phyloP scores from a whole-genome alignment of 2,113 vertebrate species.

The Dendrocopos noguchii region DNA sequence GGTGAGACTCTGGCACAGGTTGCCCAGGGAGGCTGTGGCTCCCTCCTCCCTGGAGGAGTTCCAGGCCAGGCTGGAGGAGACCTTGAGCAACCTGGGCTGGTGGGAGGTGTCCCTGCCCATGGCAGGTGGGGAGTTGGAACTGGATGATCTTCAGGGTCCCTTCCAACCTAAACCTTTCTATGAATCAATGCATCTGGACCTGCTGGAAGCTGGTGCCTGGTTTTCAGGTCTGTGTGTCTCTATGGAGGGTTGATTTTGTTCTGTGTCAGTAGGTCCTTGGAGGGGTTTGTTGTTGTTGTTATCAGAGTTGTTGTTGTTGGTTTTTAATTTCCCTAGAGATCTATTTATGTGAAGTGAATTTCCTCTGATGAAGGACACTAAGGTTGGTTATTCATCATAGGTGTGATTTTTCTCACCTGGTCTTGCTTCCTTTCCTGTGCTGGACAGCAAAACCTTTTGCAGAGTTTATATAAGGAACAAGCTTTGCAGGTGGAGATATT shows the following conservation, averaged over 20 bases:
- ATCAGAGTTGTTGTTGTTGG: too few relatives aligned
- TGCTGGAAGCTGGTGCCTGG: background rate
- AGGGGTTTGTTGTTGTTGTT: too few relatives aligned
- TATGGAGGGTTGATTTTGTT: accelerated
- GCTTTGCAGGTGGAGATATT: too few relatives aligned
- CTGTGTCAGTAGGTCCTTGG: background rate
- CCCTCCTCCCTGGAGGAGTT: too few relatives aligned
- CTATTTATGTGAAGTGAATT: background rate
- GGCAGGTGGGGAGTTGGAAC: too few relatives aligned
- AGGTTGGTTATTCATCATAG: background rate
- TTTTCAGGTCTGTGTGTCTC: background rate
- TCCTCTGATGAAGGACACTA: background rate
- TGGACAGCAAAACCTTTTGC: background rate
- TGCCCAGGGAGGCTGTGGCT: too few relatives aligned
- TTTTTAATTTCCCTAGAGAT: background rate
- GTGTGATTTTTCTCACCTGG: background rate
- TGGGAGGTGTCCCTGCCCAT: too few relatives aligned
- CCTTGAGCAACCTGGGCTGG: too few relatives aligned
- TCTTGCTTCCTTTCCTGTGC: background rate
- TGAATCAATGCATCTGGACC: background rate
- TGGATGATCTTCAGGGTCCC: too few relatives aligned
- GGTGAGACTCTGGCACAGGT: too few relatives aligned
- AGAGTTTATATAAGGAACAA: background rate
- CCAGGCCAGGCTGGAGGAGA: too few relatives aligned
- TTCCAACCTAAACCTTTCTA: too few relatives aligned